These are phyloP conservation scores for Betta splendens DNA, from an alignment of 2,797 vertebrate genomes.

Conservation along the genomic window DNA sequence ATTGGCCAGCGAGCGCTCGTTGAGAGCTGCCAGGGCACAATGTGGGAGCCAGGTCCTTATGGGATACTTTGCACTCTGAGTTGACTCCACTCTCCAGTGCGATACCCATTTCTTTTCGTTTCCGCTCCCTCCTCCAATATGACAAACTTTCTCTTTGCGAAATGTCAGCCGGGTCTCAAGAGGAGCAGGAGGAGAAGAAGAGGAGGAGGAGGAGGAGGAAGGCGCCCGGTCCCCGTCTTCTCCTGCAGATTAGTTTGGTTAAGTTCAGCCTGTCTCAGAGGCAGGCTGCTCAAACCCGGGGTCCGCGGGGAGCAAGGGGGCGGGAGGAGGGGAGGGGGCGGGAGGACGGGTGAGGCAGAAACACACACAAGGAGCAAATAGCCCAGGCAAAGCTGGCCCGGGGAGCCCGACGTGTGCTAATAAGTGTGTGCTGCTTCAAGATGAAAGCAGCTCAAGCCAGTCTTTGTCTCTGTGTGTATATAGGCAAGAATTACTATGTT, in stretches of 20 bases:
- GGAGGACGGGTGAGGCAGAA: neutral
- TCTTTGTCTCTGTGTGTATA: slow-evolving; percentile 17
- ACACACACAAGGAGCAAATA: slow-evolving; percentile 48
- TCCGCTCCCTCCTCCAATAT: slow-evolving; percentile 8
- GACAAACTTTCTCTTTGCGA: slow-evolving; percentile 65
- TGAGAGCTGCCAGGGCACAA: slow-evolving; percentile 37
- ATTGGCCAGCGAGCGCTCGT: slow-evolving; percentile 49
- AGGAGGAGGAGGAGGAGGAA: slow-evolving; percentile 26
- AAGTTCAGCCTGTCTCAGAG: slow-evolving; percentile 64
- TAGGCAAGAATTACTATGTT: slow-evolving; percentile 15
- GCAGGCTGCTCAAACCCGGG: slow-evolving; percentile 36
- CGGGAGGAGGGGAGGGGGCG: slow-evolving; percentile 12
- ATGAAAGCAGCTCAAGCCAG: slow-evolving; percentile 57
- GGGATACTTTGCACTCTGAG: slow-evolving; percentile 41
- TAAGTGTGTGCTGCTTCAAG: slow-evolving; percentile 61
- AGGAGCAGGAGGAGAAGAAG: slow-evolving; percentile 29
- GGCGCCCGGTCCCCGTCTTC: slow-evolving; percentile 31
- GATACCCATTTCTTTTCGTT: slow-evolving; percentile 24
- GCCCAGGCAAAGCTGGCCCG: slow-evolving; percentile 41
- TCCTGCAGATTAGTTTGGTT: slow-evolving; percentile 69
- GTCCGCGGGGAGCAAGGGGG: slow-evolving; percentile 54
- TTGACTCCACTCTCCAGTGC: slow-evolving; percentile 46
- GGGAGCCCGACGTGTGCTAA: slow-evolving; percentile 49
- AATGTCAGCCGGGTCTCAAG: slow-evolving; percentile 73
- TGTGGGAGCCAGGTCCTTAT: slow-evolving; percentile 27